Conservation (phyloP, 1,140 invertebrate genomes). For the Drosophila azteca region DNA sequence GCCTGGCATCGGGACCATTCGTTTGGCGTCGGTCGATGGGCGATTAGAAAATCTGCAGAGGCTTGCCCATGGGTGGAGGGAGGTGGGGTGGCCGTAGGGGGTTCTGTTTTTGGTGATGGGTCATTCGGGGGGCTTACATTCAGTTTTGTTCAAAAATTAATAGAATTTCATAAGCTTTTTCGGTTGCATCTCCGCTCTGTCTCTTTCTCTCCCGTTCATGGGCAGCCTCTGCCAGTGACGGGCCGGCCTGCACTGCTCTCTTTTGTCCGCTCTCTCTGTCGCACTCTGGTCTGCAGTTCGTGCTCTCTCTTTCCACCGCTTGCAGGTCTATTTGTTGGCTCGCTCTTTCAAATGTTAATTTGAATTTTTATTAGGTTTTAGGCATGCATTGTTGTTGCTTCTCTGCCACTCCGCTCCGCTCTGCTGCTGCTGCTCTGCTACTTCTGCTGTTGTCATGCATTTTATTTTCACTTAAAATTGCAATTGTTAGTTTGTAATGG, state of each 20-base stretch:
- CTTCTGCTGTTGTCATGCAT: constrained; percentile 61
- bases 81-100: constrained; percentile 1
- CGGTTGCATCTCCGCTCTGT: constrained; percentile 34
- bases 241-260: constrained; percentile 20
- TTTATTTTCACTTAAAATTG: constrained; percentile 82
- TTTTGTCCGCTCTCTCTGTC: constrained; percentile 16
- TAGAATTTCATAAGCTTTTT: constrained; percentile 81
- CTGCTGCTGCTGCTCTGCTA: constrained; percentile 21
- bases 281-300: constrained; percentile 17
- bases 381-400: constrained; percentile 73
- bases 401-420: constrained; percentile 16
- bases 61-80: neutral
- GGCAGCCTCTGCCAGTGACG: neutral
- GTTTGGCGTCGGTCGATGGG: constrained; percentile 33
- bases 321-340: constrained; percentile 35
- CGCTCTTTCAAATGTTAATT: constrained; percentile 80
- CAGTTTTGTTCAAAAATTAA: constrained; percentile 82
- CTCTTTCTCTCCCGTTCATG: constrained; percentile 15
- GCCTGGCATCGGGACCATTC: constrained; percentile 29
- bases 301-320: constrained; percentile 26
- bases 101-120: constrained; percentile 2
- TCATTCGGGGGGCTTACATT: constrained; percentile 63
- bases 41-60: constrained; percentile 45
- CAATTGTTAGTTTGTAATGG: constrained; percentile 59
- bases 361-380: constrained; percentile 83